Base-by-base conservation (phyloP, 1,140 invertebrate genomes). In the Bemisia tabaci region DNA sequence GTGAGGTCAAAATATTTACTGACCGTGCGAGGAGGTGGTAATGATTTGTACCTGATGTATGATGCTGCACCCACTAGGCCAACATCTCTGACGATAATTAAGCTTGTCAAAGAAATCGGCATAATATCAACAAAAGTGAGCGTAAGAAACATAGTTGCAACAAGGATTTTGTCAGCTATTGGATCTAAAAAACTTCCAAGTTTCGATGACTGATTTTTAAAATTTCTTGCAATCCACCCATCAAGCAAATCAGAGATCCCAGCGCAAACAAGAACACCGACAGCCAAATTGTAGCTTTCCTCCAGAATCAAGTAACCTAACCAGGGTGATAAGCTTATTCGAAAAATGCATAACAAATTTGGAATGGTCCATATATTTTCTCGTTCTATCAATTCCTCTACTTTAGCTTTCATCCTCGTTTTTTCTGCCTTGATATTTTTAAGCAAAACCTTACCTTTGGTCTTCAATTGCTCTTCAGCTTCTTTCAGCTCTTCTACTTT, bases 181-280 rank as follows among this genome's bases (percentile, higher is more conserved):
- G 96, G 96, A 79, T 98, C 96, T n/a, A 98, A 75, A 75, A 96
- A 95, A 69, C 92, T 94, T 9, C 96, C 96, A 70, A 95, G 83
- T 75, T 90, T 91, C 26, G 94, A 92, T 21, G 90, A 87, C 77
- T 98, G 95, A 63, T 87, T 89, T 63, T 86, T 83, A 85, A 92
- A 97, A 64, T 87, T 90, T 64, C 96, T 84, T 12, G 96, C 95
- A 74, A 98, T 97, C 84, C 89, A 96, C 25, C 96, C 96, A 84
- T 98, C 96, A 60, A 94, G 74, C 91, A 94, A 77, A 80, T 95
- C 92, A 60, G 91, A 90, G 1, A 93, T 72, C 65, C 91, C 91
- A 68, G 92, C 92, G 73, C 89, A 76, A 17, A 84, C 79, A 72
- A 94, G 83, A 60, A 94, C 73, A 39, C 82, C 84, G 63, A 93